phyloP scores from a whole-genome alignment of 1,140 invertebrate species.

The Cherax destructor region DNA sequence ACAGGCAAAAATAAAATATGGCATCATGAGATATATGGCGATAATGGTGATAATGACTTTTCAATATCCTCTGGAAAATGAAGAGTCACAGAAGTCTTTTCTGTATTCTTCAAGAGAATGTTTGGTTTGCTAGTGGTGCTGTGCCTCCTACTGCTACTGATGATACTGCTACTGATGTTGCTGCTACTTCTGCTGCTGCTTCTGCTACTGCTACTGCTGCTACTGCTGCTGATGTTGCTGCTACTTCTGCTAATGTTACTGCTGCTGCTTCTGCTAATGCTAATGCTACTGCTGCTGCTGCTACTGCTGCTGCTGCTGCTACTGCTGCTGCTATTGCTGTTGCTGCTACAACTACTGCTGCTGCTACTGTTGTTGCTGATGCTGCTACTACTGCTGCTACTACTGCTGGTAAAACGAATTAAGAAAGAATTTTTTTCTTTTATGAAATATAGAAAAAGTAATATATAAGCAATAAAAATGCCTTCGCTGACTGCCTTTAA shows the following conservation, averaged over 20 bases:
- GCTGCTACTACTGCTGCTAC: background rate
- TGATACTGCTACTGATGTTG: background rate
- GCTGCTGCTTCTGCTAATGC: background rate
- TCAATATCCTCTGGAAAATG: background rate
- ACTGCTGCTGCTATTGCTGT: background rate
- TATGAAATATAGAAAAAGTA: no score
- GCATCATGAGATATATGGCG: no score
- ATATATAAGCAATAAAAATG: no score
- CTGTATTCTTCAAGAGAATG: background rate
- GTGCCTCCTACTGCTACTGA: no score
- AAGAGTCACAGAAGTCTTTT: background rate
- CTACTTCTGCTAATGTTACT: background rate
- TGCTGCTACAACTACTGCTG: background rate
- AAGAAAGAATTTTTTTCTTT: no score
- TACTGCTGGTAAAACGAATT: no score
- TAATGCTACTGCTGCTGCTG: no score
- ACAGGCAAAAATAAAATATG: no score
- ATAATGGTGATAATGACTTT: slow-evolving; percentile 1
- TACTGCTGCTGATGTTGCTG: background rate
- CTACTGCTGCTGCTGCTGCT: background rate
- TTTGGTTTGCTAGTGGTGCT: background rate
- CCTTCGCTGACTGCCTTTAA: no score
- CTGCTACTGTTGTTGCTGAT: background rate
- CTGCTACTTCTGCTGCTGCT: no score
- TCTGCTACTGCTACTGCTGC: no score